Base-by-base conservation (phyloP, 2,113 vertebrate genomes). In the Syrmaticus mikado region DNA sequence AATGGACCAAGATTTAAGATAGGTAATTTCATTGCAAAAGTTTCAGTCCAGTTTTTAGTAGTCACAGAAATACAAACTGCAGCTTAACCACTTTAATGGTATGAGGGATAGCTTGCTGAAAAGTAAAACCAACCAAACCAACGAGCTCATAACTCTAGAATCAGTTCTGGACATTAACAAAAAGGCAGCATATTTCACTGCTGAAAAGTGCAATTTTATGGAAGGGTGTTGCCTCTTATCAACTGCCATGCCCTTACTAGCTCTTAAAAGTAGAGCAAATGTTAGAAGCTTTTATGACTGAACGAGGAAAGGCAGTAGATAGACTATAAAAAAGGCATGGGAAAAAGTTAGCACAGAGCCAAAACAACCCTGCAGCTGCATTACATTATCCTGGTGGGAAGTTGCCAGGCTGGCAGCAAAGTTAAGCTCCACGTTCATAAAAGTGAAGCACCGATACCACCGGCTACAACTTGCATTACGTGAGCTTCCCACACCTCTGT, bases 261-360 rank as follows among this genome's bases (percentile, higher is more conserved):
- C 86, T 90, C 83, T 96, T 96, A 86, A 91, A 93, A 96, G 81
- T 41, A 88, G 89, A 90, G 75, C 65, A 92, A 97, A 94, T 77
- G 88, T 91, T 88, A 92, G 94, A 45, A 90, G 91, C 48, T 45
- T 95, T 96, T 96, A 95, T 85, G 91, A 92, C 70, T 90, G 77
- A 81, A 91, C 15, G 10, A 91, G 82, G 90, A 84, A 94, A 96
- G 67, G 81, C 84, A 68, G 94, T 85, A 95, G 83, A 89, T 72
- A 82, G 86, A 76, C 93, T 96, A 95, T 93, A 95, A 94, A 95
- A 97, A 96, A 87, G 62, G 93, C 95, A 93, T 75, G 91, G 84
- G 92, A 95, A 96, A 84, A 92, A 97, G 95, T 92, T 94, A 95
- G 87, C 79, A 85, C 87, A 92, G 85, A 78, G 96, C 95, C 97